Evolutionary conservation across 2,113 vertebrate genomes (phyloP), one percentile per base, ranked within the genome.

Genomic region (Sinocyclocheilus anophthalmus): DNA sequence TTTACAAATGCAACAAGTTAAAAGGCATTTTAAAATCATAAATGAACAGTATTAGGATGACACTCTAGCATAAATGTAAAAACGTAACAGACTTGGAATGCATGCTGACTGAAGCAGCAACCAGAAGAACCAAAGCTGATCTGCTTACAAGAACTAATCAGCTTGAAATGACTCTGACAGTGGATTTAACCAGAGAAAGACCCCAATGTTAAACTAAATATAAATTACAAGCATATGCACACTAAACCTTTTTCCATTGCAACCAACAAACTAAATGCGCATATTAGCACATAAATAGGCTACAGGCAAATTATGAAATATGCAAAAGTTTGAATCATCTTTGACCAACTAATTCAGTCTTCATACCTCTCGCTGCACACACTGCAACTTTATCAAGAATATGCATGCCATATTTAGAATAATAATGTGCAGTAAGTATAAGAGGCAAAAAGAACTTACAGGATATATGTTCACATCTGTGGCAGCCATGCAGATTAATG

Each of bases 401-500:
- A 26, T 63, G 12, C 37, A 65, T 65, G 37, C 14, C 33, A 39
- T 26, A 8, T n/a, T 69, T 9, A 45, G 2, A 69, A 33, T 53
- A 82, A 69, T 26, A 72, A 4, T 33, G 42, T 3, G 30, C 12
- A 73, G 63, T 81, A 78, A 53, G n/a, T n/a, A 77, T 33, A 65
- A 67, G 24, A 76, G 39, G 70, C 0, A n/a, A 0, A 50, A 48
- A 4, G 30, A 85, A 94, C 96, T 95, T 91, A 97, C 97, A 84
- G 94, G 90, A 90, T 94, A 93, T 86, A 95, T 94, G 84, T 96
- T 95, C 88, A 95, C 77, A 65, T 97, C 97, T 22, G 90, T 92
- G 88, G 96, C 94, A 88, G 96, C 97, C 97, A 98, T 98, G 88
- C 92, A 94, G 90, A 88, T 20, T 75, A 88, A 85, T 59, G 86